Evolutionary conservation across 1,140 invertebrate genomes (phyloP), one percentile per base, ranked within the genome.

Genomic region (Cotesia vestalis): DNA sequence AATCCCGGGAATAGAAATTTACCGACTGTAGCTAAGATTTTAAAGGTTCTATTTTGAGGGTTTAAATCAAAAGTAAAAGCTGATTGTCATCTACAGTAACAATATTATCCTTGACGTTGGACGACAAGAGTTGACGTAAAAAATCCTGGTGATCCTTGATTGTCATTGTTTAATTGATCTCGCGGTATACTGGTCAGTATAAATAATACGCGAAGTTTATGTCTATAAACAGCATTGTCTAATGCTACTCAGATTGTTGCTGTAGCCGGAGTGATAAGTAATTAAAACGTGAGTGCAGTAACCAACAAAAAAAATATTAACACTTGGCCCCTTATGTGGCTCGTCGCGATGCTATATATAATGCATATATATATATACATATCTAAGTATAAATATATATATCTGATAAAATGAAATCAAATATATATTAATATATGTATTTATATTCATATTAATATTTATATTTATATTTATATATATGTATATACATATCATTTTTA

Each of bases 271-370:
- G 57, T 59, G 57, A 59, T 20, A 59, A 59, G 11, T 6, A 9
- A 46, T 46, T 46, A 8, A 59, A 59, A 59, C 57, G 57, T 59
- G 57, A 59, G 57, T 59, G 57, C 17, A 59, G 9, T 27, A 55
- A 55, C 17, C 17, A 55, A 55, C 20, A 20, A 17, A 20, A 59
- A 59, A 55, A 55, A 59, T 59, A 59, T 59, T 46, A 46, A 46
- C 40, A 46, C 40, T 46, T 59, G 17, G 57, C 17, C 53, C n/a
- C 53, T n/a, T 55, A 46, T 46, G 40, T 46, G 40, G 53, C 57
- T 59, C 57, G 17, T 27, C 57, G 57, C 14, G 57, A 59, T 1
- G 27, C 27, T 27, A 27, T 27, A 27, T 27, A 27, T 27, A 27
- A 46, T 46, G 40, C 40, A 9, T 9, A 46, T 46, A 46, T 46